Percentiles rank a stretch among this genome's conserved stretches.
phyloP scores from a whole-genome alignment of 2,113 vertebrate species.

The Triplophysa tibetana region DNA sequence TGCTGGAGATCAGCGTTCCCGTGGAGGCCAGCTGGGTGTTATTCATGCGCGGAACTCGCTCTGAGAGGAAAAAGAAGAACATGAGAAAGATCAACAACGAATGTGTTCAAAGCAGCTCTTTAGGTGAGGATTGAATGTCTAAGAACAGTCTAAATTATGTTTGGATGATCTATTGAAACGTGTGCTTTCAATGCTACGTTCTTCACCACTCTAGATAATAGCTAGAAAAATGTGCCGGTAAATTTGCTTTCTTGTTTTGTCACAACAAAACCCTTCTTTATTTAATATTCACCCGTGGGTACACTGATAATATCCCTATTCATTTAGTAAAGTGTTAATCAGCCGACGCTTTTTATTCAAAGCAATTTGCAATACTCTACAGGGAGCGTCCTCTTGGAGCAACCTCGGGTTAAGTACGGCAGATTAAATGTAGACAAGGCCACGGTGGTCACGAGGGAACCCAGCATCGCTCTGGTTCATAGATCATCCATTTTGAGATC shows the following conservation, averaged over 20 bases:
- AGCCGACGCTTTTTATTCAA: background rate
- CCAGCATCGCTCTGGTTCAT: slow-evolving; percentile 7
- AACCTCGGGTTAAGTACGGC: slow-evolving; percentile 25
- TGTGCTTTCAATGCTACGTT: background rate
- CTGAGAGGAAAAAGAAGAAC: slow-evolving; percentile 52
- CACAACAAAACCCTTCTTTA: background rate
- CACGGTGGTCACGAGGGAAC: slow-evolving; percentile 17
- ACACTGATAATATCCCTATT: background rate
- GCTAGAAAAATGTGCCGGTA: too few relatives aligned
- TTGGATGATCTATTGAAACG: too few relatives aligned
- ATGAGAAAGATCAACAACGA: background rate
- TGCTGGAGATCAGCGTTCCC: slow-evolving; percentile 68
- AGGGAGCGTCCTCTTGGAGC: slow-evolving; percentile 2
- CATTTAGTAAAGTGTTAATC: background rate
- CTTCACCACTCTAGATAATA: too few relatives aligned
- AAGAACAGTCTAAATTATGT: too few relatives aligned
- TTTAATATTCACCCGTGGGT: background rate
- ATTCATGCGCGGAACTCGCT: slow-evolving; percentile 73
- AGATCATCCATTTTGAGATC: slow-evolving; percentile 15
- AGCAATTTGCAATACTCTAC: background rate
- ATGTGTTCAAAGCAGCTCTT: background rate
- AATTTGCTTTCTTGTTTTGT: background rate
- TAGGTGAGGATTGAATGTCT: too few relatives aligned
- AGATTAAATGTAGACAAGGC: slow-evolving; percentile 30
- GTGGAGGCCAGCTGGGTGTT: slow-evolving; percentile 76